These are phyloP conservation scores for Ridgeia piscesae DNA, from an alignment of 1,140 invertebrate species.

Conservation along the genomic window DNA sequence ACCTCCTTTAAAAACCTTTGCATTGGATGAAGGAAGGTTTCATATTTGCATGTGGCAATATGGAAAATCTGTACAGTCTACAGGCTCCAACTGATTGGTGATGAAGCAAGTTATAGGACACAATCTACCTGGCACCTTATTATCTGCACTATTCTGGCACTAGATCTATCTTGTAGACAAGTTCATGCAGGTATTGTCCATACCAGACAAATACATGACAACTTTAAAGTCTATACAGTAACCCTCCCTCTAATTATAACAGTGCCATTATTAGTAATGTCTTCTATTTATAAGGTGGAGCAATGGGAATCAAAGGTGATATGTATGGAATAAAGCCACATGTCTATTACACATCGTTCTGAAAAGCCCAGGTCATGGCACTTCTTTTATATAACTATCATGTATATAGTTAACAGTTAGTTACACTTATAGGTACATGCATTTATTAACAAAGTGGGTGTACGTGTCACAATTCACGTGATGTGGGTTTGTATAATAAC, in stretches of 20 bases:
- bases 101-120: no score
- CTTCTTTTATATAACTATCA: not conserved
- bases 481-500: not conserved
- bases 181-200: not conserved
- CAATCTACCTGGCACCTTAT: not conserved
- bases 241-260: not conserved
- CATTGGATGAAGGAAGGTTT: no score
- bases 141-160: not conserved
- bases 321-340: not conserved
- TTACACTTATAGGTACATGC: not conserved
- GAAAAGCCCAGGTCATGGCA: not conserved
- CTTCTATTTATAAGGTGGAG: not conserved
- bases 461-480: not conserved
- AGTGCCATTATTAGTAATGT: not conserved
- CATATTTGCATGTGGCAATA: no score
- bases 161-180: not conserved
- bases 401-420: not conserved
- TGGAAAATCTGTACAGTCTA: no score
- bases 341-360: not conserved
- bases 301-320: not conserved
- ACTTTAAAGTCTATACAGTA: not conserved
- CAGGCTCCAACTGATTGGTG: no score
- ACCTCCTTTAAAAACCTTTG: no score
- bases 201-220: not conserved
- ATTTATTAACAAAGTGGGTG: not conserved